Evolutionary conservation across 1,140 invertebrate species (phyloP).

Genomic region (Cephus cinctus): DNA sequence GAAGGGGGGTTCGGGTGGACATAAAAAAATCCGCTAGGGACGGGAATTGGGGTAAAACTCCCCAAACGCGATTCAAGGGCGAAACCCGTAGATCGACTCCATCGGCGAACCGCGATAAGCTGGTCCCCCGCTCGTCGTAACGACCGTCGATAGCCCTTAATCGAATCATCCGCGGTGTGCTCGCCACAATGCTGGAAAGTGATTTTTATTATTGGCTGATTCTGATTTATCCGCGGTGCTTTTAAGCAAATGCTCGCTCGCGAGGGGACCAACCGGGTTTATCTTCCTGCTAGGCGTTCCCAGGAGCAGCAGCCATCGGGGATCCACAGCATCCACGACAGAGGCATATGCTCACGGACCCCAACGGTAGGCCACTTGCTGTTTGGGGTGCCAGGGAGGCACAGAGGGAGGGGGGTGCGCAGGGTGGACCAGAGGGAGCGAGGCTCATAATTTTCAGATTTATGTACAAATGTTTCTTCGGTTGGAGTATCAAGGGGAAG

Average conservation of each 20-base stretch:
- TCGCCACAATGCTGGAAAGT: constrained; percentile 50
- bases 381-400: not conserved
- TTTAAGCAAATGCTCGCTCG: no score
- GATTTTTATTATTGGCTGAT: constrained; percentile 55
- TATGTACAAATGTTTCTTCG: constrained; percentile 54
- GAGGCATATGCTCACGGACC: constrained; percentile 49
- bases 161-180: constrained; percentile 42
- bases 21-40: constrained; percentile 27
- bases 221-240: constrained; percentile 52
- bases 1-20: no score
- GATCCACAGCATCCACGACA: no score
- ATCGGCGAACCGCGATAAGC: constrained; percentile 52
- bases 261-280: no score
- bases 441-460: constrained; percentile 54
- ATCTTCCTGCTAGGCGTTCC: constrained; percentile 52
- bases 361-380: constrained; percentile 10
- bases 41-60: constrained; percentile 27
- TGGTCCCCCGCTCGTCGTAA: constrained; percentile 28
- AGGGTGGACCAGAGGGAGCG: constrained; percentile 14
- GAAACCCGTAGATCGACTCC: constrained; percentile 30
- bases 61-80: constrained; percentile 5
- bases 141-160: constrained; percentile 53
- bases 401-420: constrained; percentile 12
- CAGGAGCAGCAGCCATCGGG: no score
- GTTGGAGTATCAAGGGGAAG: constrained; percentile 28